Evolutionary conservation across 1,140 invertebrate species (phyloP), one percentile per base, ranked within the genome.

Genomic region (Mycetomoellerius zeteki): DNA sequence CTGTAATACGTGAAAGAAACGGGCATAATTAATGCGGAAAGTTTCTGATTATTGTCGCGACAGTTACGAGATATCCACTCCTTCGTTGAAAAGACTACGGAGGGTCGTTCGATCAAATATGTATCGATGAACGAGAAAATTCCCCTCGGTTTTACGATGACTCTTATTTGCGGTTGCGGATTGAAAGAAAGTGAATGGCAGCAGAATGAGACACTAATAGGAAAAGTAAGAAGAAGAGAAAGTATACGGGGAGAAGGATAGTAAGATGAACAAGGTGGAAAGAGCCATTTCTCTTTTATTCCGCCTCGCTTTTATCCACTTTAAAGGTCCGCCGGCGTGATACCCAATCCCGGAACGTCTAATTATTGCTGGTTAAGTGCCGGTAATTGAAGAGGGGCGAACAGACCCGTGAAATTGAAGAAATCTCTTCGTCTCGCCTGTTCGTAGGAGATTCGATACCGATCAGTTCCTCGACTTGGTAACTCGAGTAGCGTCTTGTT

Each of bases 321-420:
- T 90, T 87, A 90, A 92, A 93, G 91, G 89, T 91, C 88, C 89
- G 90, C 67, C 87, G 90, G 92, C 86, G 92, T 86, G 92, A 93
- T 93, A 91, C 69, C 90, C 93, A 92, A 93, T 92, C 89, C 89
- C 67, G 87, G 84, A 76, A 89, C 86, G 91, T 94, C 93, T 94
- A 94, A 94, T 94, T 94, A 94, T 94, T 92, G 91, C 92, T 93
- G 91, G 90, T 92, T 94, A 94, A 94, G 93, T 93, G 92, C 89
- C 90, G 89, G 89, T 94, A 94, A 94, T 94, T 94, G 93, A 93
- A 93, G 91, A 16, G 86, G 21, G 77, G 89, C 91, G 92, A 93
- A 93, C 90, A 89, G 89, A 92, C 73, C 93, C 93, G 93, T 94
- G 93, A 94, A 94, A 94, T 94, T 92, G 92, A 93, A 94, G 92